A percentile compares a stretch with the other conserved stretches of the same genome.
phyloP scores from a whole-genome alignment of 2,113 vertebrate genomes.

The Grammomys dolichurus region DNA sequence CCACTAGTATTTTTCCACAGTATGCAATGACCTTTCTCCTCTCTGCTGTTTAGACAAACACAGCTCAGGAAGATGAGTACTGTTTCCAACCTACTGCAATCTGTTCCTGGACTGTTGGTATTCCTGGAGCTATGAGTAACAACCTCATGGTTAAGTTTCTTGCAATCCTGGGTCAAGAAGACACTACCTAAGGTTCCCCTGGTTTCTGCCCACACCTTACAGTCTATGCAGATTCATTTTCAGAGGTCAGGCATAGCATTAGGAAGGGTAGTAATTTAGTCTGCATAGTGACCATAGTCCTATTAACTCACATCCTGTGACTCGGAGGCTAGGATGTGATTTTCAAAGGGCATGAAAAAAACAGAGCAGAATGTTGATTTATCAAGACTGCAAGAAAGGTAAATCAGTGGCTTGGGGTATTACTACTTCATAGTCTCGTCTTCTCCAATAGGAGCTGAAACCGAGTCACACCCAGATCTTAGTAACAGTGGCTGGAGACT shows the following conservation, averaged over 20 bases:
- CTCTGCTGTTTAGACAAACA: background rate
- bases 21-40: conserved; percentile 28
- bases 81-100: background rate
- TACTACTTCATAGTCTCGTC: background rate
- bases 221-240: conserved; percentile 27
- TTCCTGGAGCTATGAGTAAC: background rate
- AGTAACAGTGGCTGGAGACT: conserved; percentile 5
- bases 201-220: conserved; percentile 16
- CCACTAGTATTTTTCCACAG: background rate
- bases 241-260: conserved; percentile 54
- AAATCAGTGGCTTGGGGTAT: background rate
- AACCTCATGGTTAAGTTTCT: background rate
- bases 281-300: background rate
- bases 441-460: background rate
- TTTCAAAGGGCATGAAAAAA: background rate
- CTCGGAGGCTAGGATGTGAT: background rate
- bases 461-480: conserved; percentile 28
- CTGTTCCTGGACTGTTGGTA: background rate
- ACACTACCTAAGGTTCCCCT: background rate
- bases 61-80: conserved; percentile 16
- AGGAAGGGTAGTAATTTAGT: conserved; percentile 55
- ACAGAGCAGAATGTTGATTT: conserved; percentile 18
- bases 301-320: conserved; percentile 51
- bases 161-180: background rate
- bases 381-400: background rate